These are phyloP conservation scores for Pollicipes pollicipes DNA, from an alignment of 1,140 invertebrate species.

Conservation along the genomic window DNA sequence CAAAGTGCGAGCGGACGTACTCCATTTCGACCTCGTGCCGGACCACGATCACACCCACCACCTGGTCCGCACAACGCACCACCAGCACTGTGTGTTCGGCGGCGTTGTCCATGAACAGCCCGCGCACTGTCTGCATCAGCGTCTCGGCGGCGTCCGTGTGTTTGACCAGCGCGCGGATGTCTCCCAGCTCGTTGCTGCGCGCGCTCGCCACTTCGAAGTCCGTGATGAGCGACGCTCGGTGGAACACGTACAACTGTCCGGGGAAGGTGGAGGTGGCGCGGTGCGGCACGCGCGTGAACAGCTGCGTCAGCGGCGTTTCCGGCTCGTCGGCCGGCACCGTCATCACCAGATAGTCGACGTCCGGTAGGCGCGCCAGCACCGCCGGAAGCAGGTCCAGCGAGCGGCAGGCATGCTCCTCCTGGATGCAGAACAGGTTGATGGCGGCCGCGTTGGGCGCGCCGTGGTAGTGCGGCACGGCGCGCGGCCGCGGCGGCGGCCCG, in stretches of 20 bases:
- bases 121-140: not conserved
- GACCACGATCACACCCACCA: not conserved
- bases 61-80: not conserved
- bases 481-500: too few relatives aligned
- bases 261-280: not conserved
- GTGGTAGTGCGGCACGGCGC: not conserved
- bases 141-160: not conserved
- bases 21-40: not conserved
- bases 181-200: not conserved
- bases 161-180: not conserved
- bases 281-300: conserved; percentile 3
- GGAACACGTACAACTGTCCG: not conserved
- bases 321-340: not conserved
- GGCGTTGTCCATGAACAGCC: not conserved
- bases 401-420: not conserved
- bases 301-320: not conserved
- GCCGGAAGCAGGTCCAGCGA: not conserved
- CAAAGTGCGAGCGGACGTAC: not conserved
- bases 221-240: not conserved
- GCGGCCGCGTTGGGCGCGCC: not conserved
- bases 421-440: not conserved
- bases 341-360: not conserved
- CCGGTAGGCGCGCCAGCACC: not conserved
- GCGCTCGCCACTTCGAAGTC: not conserved
- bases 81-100: not conserved